Percentiles rank a stretch among this genome's conserved stretches.
These are phyloP conservation scores for Geodia barretti DNA, from an alignment of 37 sponge, comb jelly and placozoan species.

Conservation along the genomic window DNA sequence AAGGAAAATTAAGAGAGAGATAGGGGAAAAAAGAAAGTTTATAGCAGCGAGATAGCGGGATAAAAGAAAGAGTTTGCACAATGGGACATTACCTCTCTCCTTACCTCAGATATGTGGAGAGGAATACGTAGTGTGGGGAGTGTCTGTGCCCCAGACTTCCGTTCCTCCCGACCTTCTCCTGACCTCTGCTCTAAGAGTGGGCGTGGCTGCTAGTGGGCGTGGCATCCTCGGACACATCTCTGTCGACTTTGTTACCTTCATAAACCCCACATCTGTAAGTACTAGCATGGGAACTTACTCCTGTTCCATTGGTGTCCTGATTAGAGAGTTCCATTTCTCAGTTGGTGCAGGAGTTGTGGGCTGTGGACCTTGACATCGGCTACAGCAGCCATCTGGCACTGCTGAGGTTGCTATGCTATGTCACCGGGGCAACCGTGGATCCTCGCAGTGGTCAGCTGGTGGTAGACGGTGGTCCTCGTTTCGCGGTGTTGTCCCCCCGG, in stretches of 20 bases:
- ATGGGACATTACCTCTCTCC: too few relatives aligned
- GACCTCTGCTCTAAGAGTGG: constrained; percentile 29
- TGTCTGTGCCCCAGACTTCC: constrained; percentile 89
- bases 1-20: too few relatives aligned
- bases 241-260: constrained; percentile 89
- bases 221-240: constrained; percentile 89
- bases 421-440: constrained; percentile 58
- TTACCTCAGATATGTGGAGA: constrained; percentile 54
- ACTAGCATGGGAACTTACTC: too few relatives aligned
- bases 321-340: constrained; percentile 6
- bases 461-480: constrained; percentile 17
- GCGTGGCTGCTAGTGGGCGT: constrained; percentile 42
- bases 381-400: constrained; percentile 74
- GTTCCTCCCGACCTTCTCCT: constrained; percentile 57
- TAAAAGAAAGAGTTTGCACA: too few relatives aligned
- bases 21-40: too few relatives aligned
- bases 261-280: constrained; percentile 48
- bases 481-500: constrained; percentile 68
- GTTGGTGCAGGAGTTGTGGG: constrained; percentile 83
- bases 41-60: too few relatives aligned
- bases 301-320: not conserved
- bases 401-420: constrained; percentile 48
- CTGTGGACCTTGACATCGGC: constrained; percentile 83
- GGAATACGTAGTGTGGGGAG: constrained; percentile 87
- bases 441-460: constrained; percentile 13